A percentile compares a stretch with the other conserved stretches of the same genome.
Evolutionary conservation across 2,888 invertebrate genomes (phyloP).

Genomic region (Hedya salicella): DNA sequence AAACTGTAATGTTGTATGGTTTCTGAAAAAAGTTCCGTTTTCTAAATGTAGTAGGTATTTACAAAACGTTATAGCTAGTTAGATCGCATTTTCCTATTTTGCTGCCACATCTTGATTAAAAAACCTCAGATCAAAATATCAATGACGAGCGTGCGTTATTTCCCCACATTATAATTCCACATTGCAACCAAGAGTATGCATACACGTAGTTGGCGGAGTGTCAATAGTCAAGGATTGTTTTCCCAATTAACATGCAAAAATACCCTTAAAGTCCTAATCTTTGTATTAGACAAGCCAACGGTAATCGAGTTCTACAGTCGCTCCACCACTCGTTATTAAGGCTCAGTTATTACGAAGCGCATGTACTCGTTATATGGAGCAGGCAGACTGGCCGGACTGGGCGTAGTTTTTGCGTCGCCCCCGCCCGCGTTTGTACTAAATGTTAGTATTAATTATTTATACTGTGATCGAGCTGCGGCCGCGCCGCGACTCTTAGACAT

Average conservation of each 20-base stretch:
- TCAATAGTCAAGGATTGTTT: too few species aligned
- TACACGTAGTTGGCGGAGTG: too few species aligned
- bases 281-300: background rate
- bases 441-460: slow-evolving; percentile 51
- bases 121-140: too few species aligned
- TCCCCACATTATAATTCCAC: too few species aligned
- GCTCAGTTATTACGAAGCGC: background rate
- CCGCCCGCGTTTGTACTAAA: slow-evolving; percentile 54
- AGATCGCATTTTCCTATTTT: too few species aligned
- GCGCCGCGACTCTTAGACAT: slow-evolving; percentile 51
- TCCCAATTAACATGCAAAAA: background rate
- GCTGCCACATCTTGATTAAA: too few species aligned
- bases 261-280: background rate
- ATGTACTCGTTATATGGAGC: slow-evolving; percentile 24
- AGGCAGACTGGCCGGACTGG: slow-evolving; percentile 37
- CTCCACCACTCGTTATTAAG: background rate
- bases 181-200: background rate
- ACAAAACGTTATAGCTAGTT: too few species aligned
- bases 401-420: slow-evolving; percentile 50
- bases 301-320: background rate
- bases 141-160: too few species aligned
- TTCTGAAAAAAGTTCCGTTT: too few species aligned
- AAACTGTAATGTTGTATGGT: too few species aligned
- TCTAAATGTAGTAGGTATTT: too few species aligned
- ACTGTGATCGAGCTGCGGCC: slow-evolving; percentile 46